A percentile compares a stretch with the other conserved stretches of the same genome.
These are phyloP conservation scores for Acanthaster planci DNA, from an alignment of 35 echinoderm and acorn worm species.

Conservation along the genomic window DNA sequence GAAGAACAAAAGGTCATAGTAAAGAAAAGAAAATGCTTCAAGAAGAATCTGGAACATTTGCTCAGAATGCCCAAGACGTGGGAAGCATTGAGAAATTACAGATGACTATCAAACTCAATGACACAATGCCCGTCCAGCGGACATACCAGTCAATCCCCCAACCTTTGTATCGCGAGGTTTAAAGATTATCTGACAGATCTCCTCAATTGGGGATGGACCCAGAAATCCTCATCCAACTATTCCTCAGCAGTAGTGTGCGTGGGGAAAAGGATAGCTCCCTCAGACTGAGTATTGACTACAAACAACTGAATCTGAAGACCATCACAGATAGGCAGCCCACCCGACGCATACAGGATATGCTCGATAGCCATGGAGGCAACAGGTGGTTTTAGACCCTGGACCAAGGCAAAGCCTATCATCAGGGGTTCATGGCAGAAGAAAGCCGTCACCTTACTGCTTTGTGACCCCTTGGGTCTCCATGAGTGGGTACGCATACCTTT, in stretches of 20 bases:
- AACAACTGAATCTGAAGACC: constrained; percentile 48
- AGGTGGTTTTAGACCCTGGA: constrained; percentile 25
- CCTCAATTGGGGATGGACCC: constrained; percentile 20
- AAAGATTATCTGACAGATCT: constrained; percentile 38
- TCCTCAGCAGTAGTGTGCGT: constrained; percentile 67
- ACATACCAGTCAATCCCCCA: constrained; percentile 35
- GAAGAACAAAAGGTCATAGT: not conserved
- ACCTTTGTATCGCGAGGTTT: constrained; percentile 44
- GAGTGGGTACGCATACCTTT: constrained; percentile 45
- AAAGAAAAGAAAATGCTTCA: not conserved
- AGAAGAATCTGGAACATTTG: not conserved
- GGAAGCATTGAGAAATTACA: not conserved
- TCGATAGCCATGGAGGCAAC: constrained; percentile 26
- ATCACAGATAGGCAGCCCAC: constrained; percentile 25
- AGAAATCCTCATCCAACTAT: constrained; percentile 50
- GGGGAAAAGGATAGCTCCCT: constrained; percentile 46
- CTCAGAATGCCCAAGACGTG: not conserved
- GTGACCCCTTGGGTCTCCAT: constrained; percentile 46
- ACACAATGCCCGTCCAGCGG: constrained; percentile 25
- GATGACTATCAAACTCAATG: not conserved
- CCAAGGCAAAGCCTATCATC: constrained; percentile 70
- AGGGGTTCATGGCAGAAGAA: constrained; percentile 58
- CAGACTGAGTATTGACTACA: constrained; percentile 47
- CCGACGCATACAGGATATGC: constrained; percentile 6
- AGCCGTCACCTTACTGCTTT: constrained; percentile 36